Percentiles rank a stretch among this genome's conserved stretches.
phyloP scores from a whole-genome alignment of 2,113 vertebrate genomes.

The Sinocyclocheilus grahami region DNA sequence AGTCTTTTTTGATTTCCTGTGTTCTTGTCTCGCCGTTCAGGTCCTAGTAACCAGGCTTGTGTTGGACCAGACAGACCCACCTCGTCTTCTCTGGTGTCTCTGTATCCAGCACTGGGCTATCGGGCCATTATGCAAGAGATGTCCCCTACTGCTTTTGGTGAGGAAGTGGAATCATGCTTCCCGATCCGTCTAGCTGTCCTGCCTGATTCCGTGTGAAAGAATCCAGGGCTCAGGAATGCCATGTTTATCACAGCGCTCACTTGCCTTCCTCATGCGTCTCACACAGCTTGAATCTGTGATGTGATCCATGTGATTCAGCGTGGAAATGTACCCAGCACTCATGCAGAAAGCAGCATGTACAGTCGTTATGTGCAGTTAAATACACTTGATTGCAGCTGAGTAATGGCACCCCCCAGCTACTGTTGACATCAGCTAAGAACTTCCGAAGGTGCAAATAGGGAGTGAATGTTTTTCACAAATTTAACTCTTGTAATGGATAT shows the following conservation, averaged over 20 bases:
- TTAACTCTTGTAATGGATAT: not conserved
- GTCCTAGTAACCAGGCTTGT: slow-evolving; percentile 87
- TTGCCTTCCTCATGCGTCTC: not conserved
- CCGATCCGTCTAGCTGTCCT: not conserved
- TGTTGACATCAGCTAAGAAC: slow-evolving; percentile 7
- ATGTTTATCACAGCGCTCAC: not conserved
- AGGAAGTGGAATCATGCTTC: slow-evolving; percentile 54
- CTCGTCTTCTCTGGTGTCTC: slow-evolving; percentile 76
- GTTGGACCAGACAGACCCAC: slow-evolving; percentile 76
- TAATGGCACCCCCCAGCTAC: slow-evolving; percentile 10
- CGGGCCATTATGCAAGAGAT: slow-evolving; percentile 95
- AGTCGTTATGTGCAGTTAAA: not conserved
- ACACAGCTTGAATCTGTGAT: slow-evolving; percentile 7
- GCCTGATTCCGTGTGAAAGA: slow-evolving; percentile 5
- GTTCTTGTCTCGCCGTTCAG: slow-evolving; percentile 64
- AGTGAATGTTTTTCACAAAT: slow-evolving; percentile 9
- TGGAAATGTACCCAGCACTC: not conserved
- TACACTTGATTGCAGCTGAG: slow-evolving; percentile 8
- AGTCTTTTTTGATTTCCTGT: slow-evolving; percentile 9
- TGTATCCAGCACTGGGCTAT: slow-evolving; percentile 86
- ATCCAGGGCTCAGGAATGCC: slow-evolving; percentile 17
- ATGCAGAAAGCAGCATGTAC: not conserved
- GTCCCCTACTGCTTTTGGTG: slow-evolving; percentile 93
- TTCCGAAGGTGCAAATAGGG: slow-evolving; percentile 23
- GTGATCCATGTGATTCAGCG: not conserved